Evolutionary conservation across 2,113 vertebrate species (phyloP), one percentile per base, ranked within the genome.

Genomic region (Amazona guildingii): DNA sequence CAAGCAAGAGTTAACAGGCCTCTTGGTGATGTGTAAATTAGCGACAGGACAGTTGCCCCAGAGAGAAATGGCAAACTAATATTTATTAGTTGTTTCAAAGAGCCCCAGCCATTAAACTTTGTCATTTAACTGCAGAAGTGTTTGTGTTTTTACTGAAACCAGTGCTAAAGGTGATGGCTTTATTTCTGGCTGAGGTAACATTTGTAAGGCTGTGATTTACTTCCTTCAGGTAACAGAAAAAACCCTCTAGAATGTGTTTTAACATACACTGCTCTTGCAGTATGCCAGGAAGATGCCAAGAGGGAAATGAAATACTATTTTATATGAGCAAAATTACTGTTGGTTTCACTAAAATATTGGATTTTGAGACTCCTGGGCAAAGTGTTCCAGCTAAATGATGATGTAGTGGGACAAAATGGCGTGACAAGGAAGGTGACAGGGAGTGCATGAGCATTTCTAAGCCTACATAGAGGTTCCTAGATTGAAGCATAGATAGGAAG

Each of bases 41-140:
- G 74, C 28, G 57, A 92, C 62, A 62, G 86, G 92, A 95, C 95
- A 93, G 81, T 92, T 84, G 77, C 28, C 51, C 92, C 77, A 67
- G 80, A 91, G 88, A 96, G 91, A 81, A 95, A 95, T 89, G 92
- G 95, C 95, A 94, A 95, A 96, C 88, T 96, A 96, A 92, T 94
- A 93, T 96, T 95, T 96, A 86, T 90, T 82, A 87, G 91, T 94
- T 93, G 66, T 96, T 96, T 82, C 92, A 94, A 94, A 91, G 94
- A 91, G 81, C 94, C 83, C 46, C 81, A 89, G 86, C 88, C 70
- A 51, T 95, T 95, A 96, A 96, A 93, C 86, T 96, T 84, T 43
- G 91, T 49, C 67, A 1, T 79, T 79, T 68, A 59, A 43, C 91
- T 94, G 78, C 62, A 89, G 69, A 91, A 94, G 80, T 96, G 91